Evolutionary conservation across 2,888 invertebrate genomes (phyloP), one percentile per base, ranked within the genome.

Genomic region (Mesoligia furuncula): DNA sequence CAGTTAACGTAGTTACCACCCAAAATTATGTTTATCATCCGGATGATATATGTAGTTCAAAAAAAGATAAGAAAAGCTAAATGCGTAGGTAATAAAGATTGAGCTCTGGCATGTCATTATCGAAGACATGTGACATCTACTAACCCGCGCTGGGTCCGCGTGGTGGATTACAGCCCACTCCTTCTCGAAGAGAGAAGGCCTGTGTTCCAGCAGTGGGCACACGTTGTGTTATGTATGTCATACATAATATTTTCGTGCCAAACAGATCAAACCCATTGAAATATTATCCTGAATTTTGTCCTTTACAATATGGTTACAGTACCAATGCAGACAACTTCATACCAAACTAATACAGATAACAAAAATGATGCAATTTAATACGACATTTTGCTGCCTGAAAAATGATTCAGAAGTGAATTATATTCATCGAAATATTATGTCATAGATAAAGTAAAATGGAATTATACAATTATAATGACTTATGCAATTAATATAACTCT

Each of bases 351-450:
- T 39, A 61, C 13, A 42, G 27, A 51, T 24, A 67, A 39, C 17
- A 67, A 57, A 48, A 31, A 69, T 77, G 77, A 77, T 79, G 79
- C 31, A 77, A 77, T 31, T 5, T 9, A 11, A 0, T 48, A 13
- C 1, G 20, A 79, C 0, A 77, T n/a, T 51, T 79, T 39, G 24
- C 27, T 45, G 20, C 13, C 8, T 48, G 79, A 59, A 77, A 36
- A 77, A 39, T 68, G 11, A 79, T 79, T 68, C 48, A 68, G 8
- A 42, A 59, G 31, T 20, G n/a, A 20, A 51, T 69, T 42, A 70
- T 20, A 64, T 62, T 51, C 31, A 76, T 42, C 5, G n/a, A 64
- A 17, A 31, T 75, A 51, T 64, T 64, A 75, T n/a, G 42, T 64
- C 62, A 62, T 20, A 0, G 76, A 31, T 15, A 4, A 9, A n/a